Conservation (phyloP, 2,797 vertebrate species). For the Craterocephalus amniculus region DNA sequence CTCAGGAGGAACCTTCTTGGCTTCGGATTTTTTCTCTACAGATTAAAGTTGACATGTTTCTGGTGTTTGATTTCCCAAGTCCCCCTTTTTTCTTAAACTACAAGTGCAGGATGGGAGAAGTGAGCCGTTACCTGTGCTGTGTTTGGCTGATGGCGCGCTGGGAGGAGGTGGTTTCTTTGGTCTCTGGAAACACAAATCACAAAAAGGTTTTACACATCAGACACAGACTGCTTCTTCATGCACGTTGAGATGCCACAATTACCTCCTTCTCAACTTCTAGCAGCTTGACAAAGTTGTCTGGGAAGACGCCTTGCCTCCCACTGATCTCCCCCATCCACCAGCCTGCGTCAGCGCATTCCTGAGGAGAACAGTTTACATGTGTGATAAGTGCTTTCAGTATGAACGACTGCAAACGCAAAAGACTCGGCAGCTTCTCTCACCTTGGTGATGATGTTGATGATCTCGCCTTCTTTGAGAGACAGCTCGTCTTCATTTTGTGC, state of each 20-base stretch:
- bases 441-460: conserved; percentile 94
- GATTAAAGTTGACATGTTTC: conserved; percentile 64
- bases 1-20: conserved; percentile 94
- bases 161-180: conserved; percentile 98
- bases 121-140: conserved; percentile 86
- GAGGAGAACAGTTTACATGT: neutral
- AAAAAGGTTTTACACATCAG: neutral
- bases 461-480: conserved; percentile 95
- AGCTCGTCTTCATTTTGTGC: conserved; percentile 97
- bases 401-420: neutral
- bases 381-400: neutral
- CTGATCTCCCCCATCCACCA: conserved; percentile 98
- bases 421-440: conserved; percentile 39
- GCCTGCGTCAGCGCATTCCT: conserved; percentile 95
- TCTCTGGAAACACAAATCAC: conserved; percentile 84
- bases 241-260: conserved; percentile 23
- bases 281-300: conserved; percentile 98
- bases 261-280: conserved; percentile 96
- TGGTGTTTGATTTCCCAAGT: neutral
- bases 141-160: conserved; percentile 88
- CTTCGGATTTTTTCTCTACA: conserved; percentile 91
- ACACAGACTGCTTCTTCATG: neutral
- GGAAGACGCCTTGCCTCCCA: conserved; percentile 92
- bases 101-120: neutral
- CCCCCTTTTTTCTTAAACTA: neutral